A percentile compares a stretch with the other conserved stretches of the same genome.
These are phyloP conservation scores for Nyctibius grandis DNA, from an alignment of 2,797 vertebrate genomes.

Conservation along the genomic window DNA sequence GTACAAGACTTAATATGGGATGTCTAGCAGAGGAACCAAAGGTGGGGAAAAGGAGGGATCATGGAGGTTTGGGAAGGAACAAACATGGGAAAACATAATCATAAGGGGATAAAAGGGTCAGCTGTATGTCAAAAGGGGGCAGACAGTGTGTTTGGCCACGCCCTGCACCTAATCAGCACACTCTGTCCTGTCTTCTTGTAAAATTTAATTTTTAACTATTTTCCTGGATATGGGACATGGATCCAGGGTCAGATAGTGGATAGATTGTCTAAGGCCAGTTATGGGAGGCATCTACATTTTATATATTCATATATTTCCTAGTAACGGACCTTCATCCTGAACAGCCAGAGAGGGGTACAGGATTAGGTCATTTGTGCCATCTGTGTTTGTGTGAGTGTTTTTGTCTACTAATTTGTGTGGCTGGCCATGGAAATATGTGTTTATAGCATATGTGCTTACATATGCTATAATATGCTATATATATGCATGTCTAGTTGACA, in stretches of 20 bases:
- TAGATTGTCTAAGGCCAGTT: not conserved
- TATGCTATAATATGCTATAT: no score
- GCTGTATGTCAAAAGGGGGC: not conserved
- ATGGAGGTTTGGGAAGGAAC: not conserved
- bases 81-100: not conserved
- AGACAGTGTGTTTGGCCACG: rapidly evolving
- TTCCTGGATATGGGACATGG: not conserved
- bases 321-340: not conserved
- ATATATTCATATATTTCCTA: not conserved
- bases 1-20: not conserved
- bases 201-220: not conserved
- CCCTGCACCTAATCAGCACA: not conserved
- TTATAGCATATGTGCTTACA: not conserved
- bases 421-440: not conserved
- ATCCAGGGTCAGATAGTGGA: not conserved
- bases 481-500: no score
- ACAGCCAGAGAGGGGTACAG: not conserved
- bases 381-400: not conserved
- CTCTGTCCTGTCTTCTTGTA: not conserved
- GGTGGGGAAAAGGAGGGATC: not conserved
- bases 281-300: not conserved
- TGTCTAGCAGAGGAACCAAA: not conserved
- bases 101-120: not conserved
- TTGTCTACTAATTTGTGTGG: not conserved
- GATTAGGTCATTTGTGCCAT: not conserved